Evolutionary conservation across 2,797 vertebrate species (phyloP).

Genomic region (Avahi laniger): DNA sequence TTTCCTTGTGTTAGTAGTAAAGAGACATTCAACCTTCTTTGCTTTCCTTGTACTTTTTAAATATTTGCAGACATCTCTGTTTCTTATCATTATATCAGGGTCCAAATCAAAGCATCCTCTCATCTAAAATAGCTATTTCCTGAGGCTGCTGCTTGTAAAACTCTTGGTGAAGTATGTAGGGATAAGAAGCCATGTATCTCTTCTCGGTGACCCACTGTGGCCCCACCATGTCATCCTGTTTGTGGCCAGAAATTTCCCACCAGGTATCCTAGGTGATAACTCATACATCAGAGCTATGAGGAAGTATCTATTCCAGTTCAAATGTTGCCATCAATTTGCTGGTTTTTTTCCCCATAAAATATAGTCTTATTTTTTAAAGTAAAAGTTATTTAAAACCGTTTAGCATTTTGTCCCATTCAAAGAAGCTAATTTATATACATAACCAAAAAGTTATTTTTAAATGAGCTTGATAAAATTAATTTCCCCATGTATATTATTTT

Average conservation of each 20-base stretch:
- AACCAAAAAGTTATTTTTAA: slow-evolving; percentile 1
- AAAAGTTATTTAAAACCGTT: neutral
- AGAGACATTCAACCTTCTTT: neutral
- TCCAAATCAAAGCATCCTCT: neutral
- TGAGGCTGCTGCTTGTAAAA: neutral
- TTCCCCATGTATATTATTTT: neutral
- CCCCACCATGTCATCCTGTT: neutral
- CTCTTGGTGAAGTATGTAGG: neutral
- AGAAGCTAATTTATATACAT: neutral
- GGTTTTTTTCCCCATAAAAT: neutral
- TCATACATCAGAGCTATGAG: neutral
- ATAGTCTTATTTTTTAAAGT: neutral
- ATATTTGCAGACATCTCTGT: neutral
- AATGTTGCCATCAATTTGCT: neutral
- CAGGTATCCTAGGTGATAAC: neutral
- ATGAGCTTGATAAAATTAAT: slow-evolving; percentile 2
- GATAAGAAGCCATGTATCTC: neutral
- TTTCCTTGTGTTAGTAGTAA: neutral
- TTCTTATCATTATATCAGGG: neutral
- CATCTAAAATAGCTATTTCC: neutral
- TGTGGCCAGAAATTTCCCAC: neutral
- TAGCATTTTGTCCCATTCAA: neutral
- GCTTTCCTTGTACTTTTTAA: neutral
- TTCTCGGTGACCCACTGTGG: neutral
- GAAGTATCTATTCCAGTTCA: neutral